Conservation (phyloP, 1,140 invertebrate genomes). For the Scaptodrosophila lebanonensis region DNA sequence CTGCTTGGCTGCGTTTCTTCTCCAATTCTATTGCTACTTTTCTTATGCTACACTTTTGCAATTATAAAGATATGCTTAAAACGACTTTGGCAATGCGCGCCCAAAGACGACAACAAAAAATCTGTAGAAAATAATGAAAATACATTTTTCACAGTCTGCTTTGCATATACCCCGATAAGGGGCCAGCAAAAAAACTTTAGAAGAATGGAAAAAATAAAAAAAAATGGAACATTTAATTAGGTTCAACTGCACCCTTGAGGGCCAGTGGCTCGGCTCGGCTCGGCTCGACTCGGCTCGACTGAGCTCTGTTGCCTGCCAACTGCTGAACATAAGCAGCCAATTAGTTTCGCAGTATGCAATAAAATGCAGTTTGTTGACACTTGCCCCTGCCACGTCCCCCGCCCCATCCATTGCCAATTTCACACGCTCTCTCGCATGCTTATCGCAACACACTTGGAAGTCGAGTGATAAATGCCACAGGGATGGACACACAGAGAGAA, state of each 20-base stretch:
- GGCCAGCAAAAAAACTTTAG: neutral
- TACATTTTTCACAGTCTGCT: conserved; percentile 9
- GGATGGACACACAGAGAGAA: conserved; percentile 11
- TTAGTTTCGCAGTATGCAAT: conserved; percentile 32
- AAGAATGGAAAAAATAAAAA: conserved; percentile 13
- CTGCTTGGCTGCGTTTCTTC: conserved; percentile 20
- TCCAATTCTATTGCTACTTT: conserved; percentile 12
- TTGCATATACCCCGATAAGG: conserved; percentile 34
- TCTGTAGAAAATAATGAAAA: too few relatives aligned
- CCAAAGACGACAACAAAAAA: too few relatives aligned
- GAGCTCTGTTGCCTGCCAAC: neutral
- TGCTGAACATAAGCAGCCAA: conserved; percentile 37
- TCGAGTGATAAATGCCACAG: conserved; percentile 23
- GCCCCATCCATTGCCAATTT: conserved; percentile 32
- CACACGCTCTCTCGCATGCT: conserved; percentile 8
- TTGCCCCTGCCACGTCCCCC: too few relatives aligned
- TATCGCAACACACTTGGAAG: neutral
- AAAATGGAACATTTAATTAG: conserved; percentile 58
- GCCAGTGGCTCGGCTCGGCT: neutral
- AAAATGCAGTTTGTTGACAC: conserved; percentile 42
- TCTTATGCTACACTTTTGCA: conserved; percentile 30
- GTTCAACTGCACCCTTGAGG: conserved; percentile 47
- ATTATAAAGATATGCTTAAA: conserved; percentile 70
- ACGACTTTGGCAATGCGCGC: conserved; percentile 45
- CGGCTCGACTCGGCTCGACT: neutral